A percentile compares a stretch with the other conserved stretches of the same genome.
phyloP scores from a whole-genome alignment of 2,797 vertebrate species.

The Etheostoma perlongum region DNA sequence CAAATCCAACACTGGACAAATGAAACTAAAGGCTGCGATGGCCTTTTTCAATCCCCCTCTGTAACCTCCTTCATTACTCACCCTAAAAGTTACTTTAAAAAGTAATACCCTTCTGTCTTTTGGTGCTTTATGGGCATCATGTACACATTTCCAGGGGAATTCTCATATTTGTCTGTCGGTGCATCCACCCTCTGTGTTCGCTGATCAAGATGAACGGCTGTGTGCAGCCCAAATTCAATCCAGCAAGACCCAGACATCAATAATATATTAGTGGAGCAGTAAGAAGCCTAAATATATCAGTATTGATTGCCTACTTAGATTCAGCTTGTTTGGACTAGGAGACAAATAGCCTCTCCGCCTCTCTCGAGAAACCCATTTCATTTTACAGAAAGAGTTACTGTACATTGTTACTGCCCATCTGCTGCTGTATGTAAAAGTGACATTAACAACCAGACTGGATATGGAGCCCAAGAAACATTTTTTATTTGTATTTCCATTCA shows the following conservation, averaged over 20 bases:
- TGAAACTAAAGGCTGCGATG: constrained; percentile 25
- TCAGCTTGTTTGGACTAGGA: constrained; percentile 76
- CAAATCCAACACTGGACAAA: constrained; percentile 20
- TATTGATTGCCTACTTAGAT: constrained; percentile 82
- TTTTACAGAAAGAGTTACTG: constrained; percentile 64
- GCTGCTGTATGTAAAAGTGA: constrained; percentile 16
- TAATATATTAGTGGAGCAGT: constrained; percentile 83
- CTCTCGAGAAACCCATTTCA: constrained; percentile 75
- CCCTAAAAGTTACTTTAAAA: constrained; percentile 40
- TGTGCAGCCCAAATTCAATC: constrained; percentile 76
- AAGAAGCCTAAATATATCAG: constrained; percentile 82
- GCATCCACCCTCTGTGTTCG: constrained; percentile 25
- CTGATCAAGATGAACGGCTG: constrained; percentile 79
- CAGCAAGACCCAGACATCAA: constrained; percentile 73
- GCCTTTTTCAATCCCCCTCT: constrained; percentile 38
- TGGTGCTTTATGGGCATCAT: constrained; percentile 36
- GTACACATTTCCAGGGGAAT: constrained; percentile 55
- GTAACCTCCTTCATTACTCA: constrained; percentile 66
- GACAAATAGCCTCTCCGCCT: constrained; percentile 76
- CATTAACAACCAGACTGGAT: constrained; percentile 21
- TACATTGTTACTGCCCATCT: constrained; percentile 31
- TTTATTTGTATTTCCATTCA: constrained; percentile 22
- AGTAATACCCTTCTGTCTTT: constrained; percentile 32
- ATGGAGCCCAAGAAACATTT: background rate
- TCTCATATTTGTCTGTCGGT: constrained; percentile 39